Evolutionary conservation across 1,140 invertebrate genomes (phyloP).

Genomic region (Neotoxoptera formosana): DNA sequence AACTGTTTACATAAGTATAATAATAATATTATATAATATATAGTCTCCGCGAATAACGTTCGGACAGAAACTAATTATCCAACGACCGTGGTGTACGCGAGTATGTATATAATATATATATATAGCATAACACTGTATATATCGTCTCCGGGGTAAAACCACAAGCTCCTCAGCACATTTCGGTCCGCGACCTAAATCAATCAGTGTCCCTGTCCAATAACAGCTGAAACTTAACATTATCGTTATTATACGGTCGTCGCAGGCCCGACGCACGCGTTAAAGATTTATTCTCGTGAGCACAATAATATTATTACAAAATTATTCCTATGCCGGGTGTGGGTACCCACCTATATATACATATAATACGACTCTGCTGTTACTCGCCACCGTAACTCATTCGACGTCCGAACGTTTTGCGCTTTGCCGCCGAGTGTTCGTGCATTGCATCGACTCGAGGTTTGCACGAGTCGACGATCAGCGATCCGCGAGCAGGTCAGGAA

Average conservation of each 20-base stretch:
- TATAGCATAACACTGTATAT: background rate
- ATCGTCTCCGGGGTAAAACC: background rate
- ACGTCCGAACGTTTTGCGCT: background rate
- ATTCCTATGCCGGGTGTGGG: background rate
- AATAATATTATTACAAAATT: background rate
- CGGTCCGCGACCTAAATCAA: constrained; percentile 28
- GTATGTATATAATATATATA: background rate
- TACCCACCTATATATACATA: background rate
- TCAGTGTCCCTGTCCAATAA: constrained; percentile 37
- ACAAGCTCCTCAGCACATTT: background rate
- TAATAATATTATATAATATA: background rate
- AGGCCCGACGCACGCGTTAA: background rate
- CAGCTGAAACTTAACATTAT: background rate
- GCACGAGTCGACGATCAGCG: background rate
- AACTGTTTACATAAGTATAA: constrained; percentile 13
- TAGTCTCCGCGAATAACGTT: constrained; percentile 6
- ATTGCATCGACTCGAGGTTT: background rate
- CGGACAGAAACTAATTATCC: constrained; percentile 38
- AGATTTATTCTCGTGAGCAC: background rate
- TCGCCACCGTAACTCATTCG: background rate
- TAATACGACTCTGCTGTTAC: background rate
- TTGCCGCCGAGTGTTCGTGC: background rate
- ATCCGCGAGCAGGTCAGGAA: background rate
- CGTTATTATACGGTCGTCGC: background rate
- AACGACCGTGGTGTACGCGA: background rate